A percentile compares a stretch with the other conserved stretches of the same genome.
Conservation (phyloP, 1,140 invertebrate species). For the Drosophila murphyi region DNA sequence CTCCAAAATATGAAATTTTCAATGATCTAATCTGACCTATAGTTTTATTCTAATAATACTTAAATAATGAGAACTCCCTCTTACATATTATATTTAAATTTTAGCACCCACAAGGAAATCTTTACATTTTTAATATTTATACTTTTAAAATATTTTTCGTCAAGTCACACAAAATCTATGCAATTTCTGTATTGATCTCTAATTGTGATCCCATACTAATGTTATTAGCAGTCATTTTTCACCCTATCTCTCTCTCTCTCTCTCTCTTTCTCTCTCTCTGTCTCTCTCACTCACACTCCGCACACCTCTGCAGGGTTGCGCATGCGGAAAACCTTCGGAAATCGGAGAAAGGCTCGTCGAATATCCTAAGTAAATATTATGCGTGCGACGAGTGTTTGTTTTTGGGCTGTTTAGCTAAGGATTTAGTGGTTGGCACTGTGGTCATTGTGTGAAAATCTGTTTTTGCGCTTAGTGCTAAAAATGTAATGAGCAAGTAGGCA, state of each 20-base stretch:
- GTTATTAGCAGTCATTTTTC: conserved; percentile 63
- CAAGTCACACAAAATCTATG: not conserved
- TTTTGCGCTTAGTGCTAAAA: conserved; percentile 61
- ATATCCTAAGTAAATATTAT: conserved; percentile 74
- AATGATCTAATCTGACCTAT: too few relatives aligned
- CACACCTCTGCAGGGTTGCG: conserved; percentile 54
- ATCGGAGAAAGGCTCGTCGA: conserved; percentile 20
- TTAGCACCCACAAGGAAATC: too few relatives aligned
- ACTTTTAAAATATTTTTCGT: not conserved
- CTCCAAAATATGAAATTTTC: too few relatives aligned
- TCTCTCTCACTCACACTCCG: not conserved
- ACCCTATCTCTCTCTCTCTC: conserved; percentile 11
- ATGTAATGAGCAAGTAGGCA: conserved; percentile 68
- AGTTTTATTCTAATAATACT: too few relatives aligned
- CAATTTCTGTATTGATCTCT: not conserved
- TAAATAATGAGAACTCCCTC: too few relatives aligned
- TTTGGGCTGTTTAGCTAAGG: conserved; percentile 58
- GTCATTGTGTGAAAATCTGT: conserved; percentile 77
- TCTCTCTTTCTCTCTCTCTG: conserved; percentile 1
- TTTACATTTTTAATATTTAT: not conserved
- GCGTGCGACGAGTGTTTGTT: conserved; percentile 54
- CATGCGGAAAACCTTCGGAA: conserved; percentile 58
- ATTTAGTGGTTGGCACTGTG: conserved; percentile 62
- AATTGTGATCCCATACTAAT: conserved; percentile 45
- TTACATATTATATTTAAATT: too few relatives aligned